phyloP scores from a whole-genome alignment of 2,888 invertebrate genomes.

The Empis livida region DNA sequence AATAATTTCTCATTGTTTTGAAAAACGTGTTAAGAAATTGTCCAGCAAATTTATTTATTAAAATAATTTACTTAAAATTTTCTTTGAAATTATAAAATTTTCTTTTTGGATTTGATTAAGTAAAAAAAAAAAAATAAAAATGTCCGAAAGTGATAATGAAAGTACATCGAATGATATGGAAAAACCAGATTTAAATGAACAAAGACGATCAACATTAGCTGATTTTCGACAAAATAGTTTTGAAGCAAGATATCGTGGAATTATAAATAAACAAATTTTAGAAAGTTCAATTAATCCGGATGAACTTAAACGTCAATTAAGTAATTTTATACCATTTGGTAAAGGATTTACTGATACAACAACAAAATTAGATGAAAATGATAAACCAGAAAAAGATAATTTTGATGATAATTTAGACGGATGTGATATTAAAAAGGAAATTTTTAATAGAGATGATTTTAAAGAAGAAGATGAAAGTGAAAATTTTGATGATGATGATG shows the following conservation, averaged over 20 bases:
- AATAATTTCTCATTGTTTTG: too few relatives aligned
- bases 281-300: slow-evolving; percentile 34
- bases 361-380: not conserved
- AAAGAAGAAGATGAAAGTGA: not conserved
- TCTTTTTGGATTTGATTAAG: too few relatives aligned
- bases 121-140: not conserved
- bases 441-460: not conserved
- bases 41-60: too few relatives aligned
- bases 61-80: too few relatives aligned
- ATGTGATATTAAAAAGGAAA: not conserved
- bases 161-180: not conserved
- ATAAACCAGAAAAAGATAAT: not conserved
- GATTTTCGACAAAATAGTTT: slow-evolving; percentile 28
- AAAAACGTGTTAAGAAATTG: too few relatives aligned
- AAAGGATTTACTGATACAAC: slow-evolving; percentile 14
- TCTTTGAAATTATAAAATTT: too few relatives aligned
- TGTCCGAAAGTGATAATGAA: not conserved
- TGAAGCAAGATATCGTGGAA: slow-evolving; percentile 31
- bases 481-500: not conserved
- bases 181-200: not conserved
- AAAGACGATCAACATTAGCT: not conserved
- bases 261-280: slow-evolving; percentile 33
- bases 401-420: not conserved
- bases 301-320: slow-evolving; percentile 48
- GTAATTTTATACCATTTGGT: slow-evolving; percentile 53